Conservation (phyloP, 2,113 vertebrate genomes). For the Eidolon helvum region DNA sequence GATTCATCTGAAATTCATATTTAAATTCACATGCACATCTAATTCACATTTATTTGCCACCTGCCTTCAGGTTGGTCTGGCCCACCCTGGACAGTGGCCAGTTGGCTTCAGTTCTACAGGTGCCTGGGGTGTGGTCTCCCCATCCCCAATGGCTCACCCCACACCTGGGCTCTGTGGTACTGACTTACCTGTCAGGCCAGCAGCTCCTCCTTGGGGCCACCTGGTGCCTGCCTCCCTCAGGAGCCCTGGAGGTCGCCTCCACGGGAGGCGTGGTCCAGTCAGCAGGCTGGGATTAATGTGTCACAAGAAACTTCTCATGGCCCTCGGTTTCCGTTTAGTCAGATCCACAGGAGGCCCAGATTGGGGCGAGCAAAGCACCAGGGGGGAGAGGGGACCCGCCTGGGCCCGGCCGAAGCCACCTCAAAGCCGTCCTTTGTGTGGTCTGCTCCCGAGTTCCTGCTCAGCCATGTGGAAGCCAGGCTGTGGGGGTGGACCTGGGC, state of each 20-base stretch:
- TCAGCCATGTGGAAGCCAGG: slow-evolving; percentile 71
- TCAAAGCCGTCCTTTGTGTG: slow-evolving; percentile 84
- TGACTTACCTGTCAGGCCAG: neutral
- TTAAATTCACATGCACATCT: neutral
- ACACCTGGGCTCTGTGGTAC: neutral
- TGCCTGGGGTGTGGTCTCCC: rapidly evolving
- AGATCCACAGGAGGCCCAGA: slow-evolving; percentile 51
- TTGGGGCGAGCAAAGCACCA: neutral
- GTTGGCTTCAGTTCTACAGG: neutral
- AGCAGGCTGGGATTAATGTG: slow-evolving; percentile 88
- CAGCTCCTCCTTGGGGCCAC: slow-evolving; percentile 43
- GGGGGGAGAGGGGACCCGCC: slow-evolving; percentile 12
- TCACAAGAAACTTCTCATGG: slow-evolving; percentile 91
- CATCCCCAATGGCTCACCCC: rapidly evolving
- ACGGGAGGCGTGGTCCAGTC: slow-evolving; percentile 84
- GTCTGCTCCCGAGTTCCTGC: neutral
- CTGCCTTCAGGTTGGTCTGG: neutral
- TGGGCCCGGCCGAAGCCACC: slow-evolving; percentile 65
- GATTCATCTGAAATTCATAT: neutral
- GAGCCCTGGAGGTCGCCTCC: neutral
- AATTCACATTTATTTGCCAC: neutral
- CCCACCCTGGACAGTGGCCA: neutral
- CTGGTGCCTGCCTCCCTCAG: neutral
- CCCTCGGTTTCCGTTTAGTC: slow-evolving; percentile 76
- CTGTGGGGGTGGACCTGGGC: slow-evolving; percentile 43